Evolutionary conservation across 2,888 invertebrate genomes (phyloP), one percentile per base, ranked within the genome.

Genomic region (Pyrochroa serraticornis): DNA sequence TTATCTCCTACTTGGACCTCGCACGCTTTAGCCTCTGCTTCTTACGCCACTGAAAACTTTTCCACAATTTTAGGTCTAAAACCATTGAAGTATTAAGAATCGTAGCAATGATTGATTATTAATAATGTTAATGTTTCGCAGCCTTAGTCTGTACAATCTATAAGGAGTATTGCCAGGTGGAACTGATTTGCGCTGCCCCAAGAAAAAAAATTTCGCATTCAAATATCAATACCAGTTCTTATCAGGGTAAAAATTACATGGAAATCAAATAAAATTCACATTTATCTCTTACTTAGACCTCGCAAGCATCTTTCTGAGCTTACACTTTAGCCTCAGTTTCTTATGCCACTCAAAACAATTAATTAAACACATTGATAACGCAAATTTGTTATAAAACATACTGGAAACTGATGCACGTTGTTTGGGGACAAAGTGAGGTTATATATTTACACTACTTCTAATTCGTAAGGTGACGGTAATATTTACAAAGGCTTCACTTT

Each of bases 231-330:
- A 42, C 41, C 9, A 35, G 38, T 33, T 8, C 47, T 42, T 43
- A 43, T 13, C 37, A 49, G 44, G 44, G 43, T 37, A 22, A 37
- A 30, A 46, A 45, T 53, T 46, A 53, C 46, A 32, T 34, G 10
- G 33, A 45, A 36, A 32, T 10, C 30, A 30, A 12, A 13, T 3
- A 42, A n/a, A 14, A 37, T 5, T 3, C 44, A 10, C 14, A 30
- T 30, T 10, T 35, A 44, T n/a, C 22, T 9, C 81, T 84, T 92
- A 92, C 85, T 95, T 94, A 80, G 94, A 96, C 87, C 95, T 93
- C 82, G 95, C 95, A 90, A 95, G 93, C 95, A 95, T 95, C 95
- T 96, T 96, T 91, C 96, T 95, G 88, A 95, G 93, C 84, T 96
- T 96, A 79, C 95, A 92, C 89, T 96, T 96, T 87, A 96, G 89